phyloP scores from a whole-genome alignment of 1,140 invertebrate species.

The Aporrectodea caliginosa region DNA sequence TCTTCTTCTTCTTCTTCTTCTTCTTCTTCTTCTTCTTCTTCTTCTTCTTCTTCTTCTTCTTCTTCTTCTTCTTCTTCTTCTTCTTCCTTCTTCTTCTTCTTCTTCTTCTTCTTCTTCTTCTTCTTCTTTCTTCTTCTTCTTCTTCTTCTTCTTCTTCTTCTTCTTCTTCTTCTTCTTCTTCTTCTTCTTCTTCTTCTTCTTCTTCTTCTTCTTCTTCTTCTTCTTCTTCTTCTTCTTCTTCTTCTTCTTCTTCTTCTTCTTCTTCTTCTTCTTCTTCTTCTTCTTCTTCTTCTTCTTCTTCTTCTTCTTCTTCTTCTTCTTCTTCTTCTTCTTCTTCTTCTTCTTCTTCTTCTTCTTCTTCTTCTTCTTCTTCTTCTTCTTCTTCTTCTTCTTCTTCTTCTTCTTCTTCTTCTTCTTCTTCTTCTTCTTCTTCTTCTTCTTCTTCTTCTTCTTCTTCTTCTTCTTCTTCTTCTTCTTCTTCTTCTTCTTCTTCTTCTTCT shows the following conservation, averaged over 20 bases:
- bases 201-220: slow-evolving; percentile 2
- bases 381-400: slow-evolving; percentile 2
- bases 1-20: not conserved
- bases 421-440: not conserved
- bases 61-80: not conserved
- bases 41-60: not conserved
- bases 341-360: slow-evolving; percentile 3
- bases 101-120: not conserved
- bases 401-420: not conserved
- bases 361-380: slow-evolving; percentile 2
- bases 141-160: slow-evolving; percentile 2
- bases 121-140: not conserved
- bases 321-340: slow-evolving; percentile 2
- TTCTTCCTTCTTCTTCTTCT: not conserved
- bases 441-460: not conserved
- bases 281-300: slow-evolving; percentile 3
- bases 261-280: not conserved
- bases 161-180: slow-evolving; percentile 3
- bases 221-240: slow-evolving; percentile 3
- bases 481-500: not conserved
- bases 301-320: slow-evolving; percentile 2
- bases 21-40: not conserved
- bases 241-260: not conserved
- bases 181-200: slow-evolving; percentile 2
- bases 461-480: not conserved